These are phyloP conservation scores for Tragelaphus scriptus DNA, from an alignment of 2,113 vertebrate species.

Conservation along the genomic window DNA sequence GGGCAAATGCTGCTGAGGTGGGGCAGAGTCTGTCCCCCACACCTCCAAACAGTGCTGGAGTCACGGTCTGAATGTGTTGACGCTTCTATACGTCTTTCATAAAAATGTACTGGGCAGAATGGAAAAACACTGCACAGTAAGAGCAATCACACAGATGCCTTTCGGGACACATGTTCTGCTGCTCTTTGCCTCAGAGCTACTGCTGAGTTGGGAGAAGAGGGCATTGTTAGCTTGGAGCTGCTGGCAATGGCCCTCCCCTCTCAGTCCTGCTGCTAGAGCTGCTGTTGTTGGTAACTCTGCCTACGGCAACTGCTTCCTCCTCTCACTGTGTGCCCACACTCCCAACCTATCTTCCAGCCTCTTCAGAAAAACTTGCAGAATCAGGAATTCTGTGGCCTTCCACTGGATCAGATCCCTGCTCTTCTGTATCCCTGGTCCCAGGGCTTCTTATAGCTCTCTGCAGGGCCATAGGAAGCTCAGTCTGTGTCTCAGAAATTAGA, in stretches of 20 bases:
- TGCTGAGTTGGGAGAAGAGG: constrained; percentile 7
- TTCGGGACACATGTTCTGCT: neutral
- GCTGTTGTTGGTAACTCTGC: neutral
- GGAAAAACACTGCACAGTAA: constrained; percentile 34
- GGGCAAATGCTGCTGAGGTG: neutral
- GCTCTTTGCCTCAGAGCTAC: constrained; percentile 29
- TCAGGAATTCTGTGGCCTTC: neutral
- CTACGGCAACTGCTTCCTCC: neutral
- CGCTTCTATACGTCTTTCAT: neutral
- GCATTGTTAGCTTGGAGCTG: neutral
- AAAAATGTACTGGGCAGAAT: neutral
- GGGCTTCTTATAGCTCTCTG: neutral
- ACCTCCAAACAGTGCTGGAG: neutral
- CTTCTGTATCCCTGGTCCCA: neutral
- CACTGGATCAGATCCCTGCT: neutral
- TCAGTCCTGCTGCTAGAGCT: neutral
- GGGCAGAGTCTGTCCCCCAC: neutral
- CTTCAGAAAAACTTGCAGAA: neutral
- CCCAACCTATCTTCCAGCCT: neutral
- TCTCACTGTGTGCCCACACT: neutral
- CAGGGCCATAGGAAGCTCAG: neutral
- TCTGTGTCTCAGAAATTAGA: neutral
- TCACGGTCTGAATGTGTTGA: neutral
- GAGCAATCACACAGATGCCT: constrained; percentile 30
- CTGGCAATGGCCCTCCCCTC: neutral